Evolutionary conservation across 2,888 invertebrate species (phyloP), one percentile per base, ranked within the genome.

Genomic region (Agrochola lota): DNA sequence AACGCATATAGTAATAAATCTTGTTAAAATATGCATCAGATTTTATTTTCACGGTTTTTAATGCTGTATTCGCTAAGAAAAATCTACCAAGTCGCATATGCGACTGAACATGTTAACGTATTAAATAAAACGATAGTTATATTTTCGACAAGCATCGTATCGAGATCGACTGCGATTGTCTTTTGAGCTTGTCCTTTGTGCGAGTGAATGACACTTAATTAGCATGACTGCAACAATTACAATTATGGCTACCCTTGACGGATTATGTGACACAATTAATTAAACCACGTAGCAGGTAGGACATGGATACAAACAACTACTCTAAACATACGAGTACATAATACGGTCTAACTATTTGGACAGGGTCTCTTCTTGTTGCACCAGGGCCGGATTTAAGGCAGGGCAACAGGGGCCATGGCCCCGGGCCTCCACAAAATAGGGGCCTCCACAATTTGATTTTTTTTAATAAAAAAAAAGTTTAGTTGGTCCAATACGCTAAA

Each of bases 171-270:
- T 30, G 23, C 49, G 30, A 15, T 57, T 55, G 26, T 26, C n/a
- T 35, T 57, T 77, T 52, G 8, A 55, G 55, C 26, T 40, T 49
- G 17, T 59, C 46, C 78, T 76, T 23, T 15, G 26, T 68, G 40
- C n/a, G 49, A 30, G 40, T 78, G 55, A 77, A 78, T 30, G 78
- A 78, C 78, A 57, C 46, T 0, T 76, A 76, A 78, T 78, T 76
- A 69, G 30, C 79, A 78, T 69, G 26, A 59, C 35, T 40, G 49
- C 40, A 59, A n/a, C 40, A 77, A 67, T 76, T 78, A 76, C 67
- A 59, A 57, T 78, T 30, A 57, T n/a, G 26, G 35, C 46, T 76
- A 49, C 26, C 67, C 78, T 67, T 78, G 78, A 78, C 35, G 23
- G 67, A 30, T 26, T 49, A 49, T 11, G 69, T 77, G 57, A 59